Evolutionary conservation across 2,797 vertebrate species (phyloP).

Genomic region (Arnoldichthys spilopterus): DNA sequence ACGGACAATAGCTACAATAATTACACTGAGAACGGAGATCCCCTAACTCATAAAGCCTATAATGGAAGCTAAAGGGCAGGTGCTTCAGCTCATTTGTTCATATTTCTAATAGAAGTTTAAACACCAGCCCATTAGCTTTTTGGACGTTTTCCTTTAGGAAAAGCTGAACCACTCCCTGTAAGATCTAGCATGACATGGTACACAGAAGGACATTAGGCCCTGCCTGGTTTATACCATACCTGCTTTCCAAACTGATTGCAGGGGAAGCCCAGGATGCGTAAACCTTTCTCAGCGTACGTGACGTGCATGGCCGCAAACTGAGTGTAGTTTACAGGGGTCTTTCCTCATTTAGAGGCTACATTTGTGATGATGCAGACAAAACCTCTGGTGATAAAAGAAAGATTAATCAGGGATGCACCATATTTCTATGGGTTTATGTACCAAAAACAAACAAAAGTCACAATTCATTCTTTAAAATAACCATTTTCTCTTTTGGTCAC

Average conservation of each 20-base stretch:
- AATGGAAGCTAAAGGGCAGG: no score
- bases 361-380: constrained; percentile 91
- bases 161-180: neutral
- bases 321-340: constrained; percentile 95
- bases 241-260: constrained; percentile 98
- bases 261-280: constrained; percentile 94
- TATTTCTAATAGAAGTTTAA: no score
- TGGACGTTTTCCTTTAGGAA: no score
- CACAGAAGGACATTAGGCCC: neutral
- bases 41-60: no score
- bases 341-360: constrained; percentile 97
- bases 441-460: no score
- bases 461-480: no score
- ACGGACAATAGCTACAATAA: no score
- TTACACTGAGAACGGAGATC: no score
- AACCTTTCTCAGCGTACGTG: constrained; percentile 90
- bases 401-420: neutral
- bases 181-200: neutral
- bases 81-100: no score
- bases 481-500: no score
- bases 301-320: constrained; percentile 90
- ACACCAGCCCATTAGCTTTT: no score
- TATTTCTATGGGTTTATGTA: no score
- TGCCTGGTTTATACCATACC: constrained; percentile 71
- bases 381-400: constrained; percentile 73